Evolutionary conservation across 2,797 vertebrate species (phyloP).

Genomic region (Acropternis orthonyx): DNA sequence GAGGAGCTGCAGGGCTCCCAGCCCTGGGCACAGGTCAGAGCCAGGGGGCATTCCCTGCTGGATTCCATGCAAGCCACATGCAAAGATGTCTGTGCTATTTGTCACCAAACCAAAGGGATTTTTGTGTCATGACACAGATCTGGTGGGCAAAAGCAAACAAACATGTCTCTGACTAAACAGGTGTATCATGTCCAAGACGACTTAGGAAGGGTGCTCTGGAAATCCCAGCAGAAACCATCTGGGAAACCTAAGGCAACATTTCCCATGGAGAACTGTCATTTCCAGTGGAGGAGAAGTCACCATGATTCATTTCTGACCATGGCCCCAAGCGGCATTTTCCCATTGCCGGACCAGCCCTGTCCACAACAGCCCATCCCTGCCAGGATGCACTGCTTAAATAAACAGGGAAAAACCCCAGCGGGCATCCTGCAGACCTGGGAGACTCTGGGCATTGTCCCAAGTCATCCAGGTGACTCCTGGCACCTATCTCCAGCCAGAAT

Average conservation of each 20-base stretch:
- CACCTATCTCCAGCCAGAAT: neutral
- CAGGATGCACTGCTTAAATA: accelerated
- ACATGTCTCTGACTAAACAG: neutral
- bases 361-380: neutral
- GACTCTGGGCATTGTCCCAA: accelerated
- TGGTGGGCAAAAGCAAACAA: neutral
- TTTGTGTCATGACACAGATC: neutral
- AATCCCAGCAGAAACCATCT: neutral
- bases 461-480: neutral
- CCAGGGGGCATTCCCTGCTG: accelerated
- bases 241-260: neutral
- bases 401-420: accelerated
- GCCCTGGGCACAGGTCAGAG: accelerated
- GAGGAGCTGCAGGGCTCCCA: neutral
- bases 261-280: neutral
- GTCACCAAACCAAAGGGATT: neutral
- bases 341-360: neutral
- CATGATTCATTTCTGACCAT: accelerated
- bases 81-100: neutral
- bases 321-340: neutral
- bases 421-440: neutral
- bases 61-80: accelerated
- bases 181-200: neutral
- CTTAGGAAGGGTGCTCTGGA: neutral
- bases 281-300: neutral